These are phyloP conservation scores for Petrolisthes cinctipes DNA, from an alignment of 2,888 invertebrate species.

Conservation along the genomic window DNA sequence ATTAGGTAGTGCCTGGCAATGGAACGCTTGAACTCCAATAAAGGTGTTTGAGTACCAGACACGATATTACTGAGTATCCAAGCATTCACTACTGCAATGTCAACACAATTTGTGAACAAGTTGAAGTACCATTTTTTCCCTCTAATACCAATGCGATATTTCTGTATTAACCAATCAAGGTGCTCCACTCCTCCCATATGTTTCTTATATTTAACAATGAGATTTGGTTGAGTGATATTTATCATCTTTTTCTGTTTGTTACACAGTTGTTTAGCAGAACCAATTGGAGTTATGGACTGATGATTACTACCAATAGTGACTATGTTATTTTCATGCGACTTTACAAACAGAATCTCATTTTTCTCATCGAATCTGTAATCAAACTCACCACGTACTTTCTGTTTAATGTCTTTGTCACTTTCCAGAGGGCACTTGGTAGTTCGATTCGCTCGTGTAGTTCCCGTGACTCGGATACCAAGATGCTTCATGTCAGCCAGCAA, in stretches of 20 bases:
- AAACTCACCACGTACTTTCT: conserved; percentile 26
- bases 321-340: conserved; percentile 26
- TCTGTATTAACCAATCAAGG: conserved; percentile 37
- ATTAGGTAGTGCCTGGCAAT: conserved; percentile 31
- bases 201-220: conserved; percentile 29
- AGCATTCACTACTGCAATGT: conserved; percentile 40
- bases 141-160: conserved; percentile 31
- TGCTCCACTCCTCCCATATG: conserved; percentile 38
- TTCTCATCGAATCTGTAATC: conserved; percentile 38
- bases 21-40: conserved; percentile 34
- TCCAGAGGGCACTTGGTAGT: conserved; percentile 27
- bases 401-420: conserved; percentile 26
- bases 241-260: conserved; percentile 23
- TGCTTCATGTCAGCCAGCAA: conserved; percentile 17
- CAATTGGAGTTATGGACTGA: conserved; percentile 28
- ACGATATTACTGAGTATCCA: conserved; percentile 26
- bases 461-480: conserved; percentile 23
- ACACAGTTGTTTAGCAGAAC: conserved; percentile 30
- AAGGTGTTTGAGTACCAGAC: conserved; percentile 20
- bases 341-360: conserved; percentile 30
- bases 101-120: conserved; percentile 39
- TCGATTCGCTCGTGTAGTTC: conserved; percentile 25
- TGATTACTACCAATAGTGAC: conserved; percentile 30
- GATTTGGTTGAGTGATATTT: conserved; percentile 34
- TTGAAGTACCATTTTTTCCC: conserved; percentile 33